Evolutionary conservation across 2,797 vertebrate species (phyloP).

Genomic region (Gymnoscopelus microlampas): DNA sequence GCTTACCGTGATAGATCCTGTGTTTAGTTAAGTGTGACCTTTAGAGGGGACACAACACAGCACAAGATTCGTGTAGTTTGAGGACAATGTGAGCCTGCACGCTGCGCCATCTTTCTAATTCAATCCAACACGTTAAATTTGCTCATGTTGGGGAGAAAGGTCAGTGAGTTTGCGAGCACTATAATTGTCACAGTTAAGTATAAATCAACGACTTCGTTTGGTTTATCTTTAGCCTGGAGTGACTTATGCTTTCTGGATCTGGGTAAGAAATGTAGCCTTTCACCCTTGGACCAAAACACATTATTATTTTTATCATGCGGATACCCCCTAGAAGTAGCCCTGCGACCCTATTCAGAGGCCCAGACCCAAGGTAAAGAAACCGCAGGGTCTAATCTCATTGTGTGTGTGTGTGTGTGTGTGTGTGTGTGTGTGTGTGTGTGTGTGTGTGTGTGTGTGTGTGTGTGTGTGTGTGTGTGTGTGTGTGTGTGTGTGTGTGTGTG

Average conservation of each 20-base stretch:
- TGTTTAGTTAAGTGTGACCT: slow-evolving; percentile 1
- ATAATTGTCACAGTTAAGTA: not conserved
- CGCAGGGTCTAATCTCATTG: not conserved
- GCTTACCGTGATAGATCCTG: not conserved
- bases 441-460: not conserved
- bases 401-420: not conserved
- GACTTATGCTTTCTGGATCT: not conserved
- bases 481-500: not conserved
- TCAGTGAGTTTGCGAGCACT: not conserved
- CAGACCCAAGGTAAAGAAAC: not conserved
- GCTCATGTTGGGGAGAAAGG: not conserved
- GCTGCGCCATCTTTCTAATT: slow-evolving; percentile 1
- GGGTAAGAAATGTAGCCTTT: not conserved
- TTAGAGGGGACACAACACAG: not conserved
- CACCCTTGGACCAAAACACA: not conserved
- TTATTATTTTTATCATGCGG: not conserved
- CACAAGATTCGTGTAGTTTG: not conserved
- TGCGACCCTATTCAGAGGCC: slow-evolving; percentile 1
- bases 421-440: not conserved
- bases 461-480: not conserved
- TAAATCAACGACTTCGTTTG: not conserved
- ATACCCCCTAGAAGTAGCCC: not conserved
- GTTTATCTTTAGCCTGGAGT: not conserved
- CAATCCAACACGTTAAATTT: slow-evolving; percentile 1
- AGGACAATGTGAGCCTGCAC: not conserved